These are phyloP conservation scores for Echiichthys vipera DNA, from an alignment of 2,797 vertebrate genomes.

Conservation along the genomic window DNA sequence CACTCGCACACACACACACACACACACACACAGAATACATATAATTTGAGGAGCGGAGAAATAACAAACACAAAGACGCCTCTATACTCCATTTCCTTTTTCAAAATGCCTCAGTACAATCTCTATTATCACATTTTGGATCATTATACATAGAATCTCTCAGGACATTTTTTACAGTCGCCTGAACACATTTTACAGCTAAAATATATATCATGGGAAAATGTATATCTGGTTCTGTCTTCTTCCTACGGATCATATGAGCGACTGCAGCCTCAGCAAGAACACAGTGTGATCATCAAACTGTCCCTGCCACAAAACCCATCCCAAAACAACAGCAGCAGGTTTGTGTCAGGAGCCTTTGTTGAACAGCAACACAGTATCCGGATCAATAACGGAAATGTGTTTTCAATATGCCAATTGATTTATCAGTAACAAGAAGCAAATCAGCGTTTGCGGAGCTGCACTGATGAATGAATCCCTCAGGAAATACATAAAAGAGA, in stretches of 20 bases:
- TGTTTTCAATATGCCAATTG: constrained; percentile 40
- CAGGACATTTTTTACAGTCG: neutral
- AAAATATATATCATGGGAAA: constrained; percentile 4
- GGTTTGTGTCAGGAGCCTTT: neutral
- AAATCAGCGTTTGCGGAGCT: constrained; percentile 37
- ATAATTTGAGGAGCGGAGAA: constrained; percentile 6
- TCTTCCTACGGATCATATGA: constrained; percentile 24
- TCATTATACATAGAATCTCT: constrained; percentile 5
- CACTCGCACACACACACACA: no score
- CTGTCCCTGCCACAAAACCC: neutral
- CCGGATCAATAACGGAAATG: constrained; percentile 42
- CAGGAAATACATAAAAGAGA: constrained; percentile 29
- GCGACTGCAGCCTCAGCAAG: neutral
- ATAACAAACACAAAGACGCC: constrained; percentile 50
- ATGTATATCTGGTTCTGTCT: neutral
- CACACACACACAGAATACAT: neutral
- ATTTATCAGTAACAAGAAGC: constrained; percentile 51
- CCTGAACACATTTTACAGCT: neutral
- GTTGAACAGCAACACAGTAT: constrained; percentile 6
- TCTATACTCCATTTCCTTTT: constrained; percentile 21
- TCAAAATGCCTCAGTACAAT: constrained; percentile 14
- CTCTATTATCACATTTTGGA: constrained; percentile 8
- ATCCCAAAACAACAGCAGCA: neutral
- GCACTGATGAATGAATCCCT: constrained; percentile 42
- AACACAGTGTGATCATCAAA: neutral